These are phyloP conservation scores for Trypoxylon attenuatum DNA, from an alignment of 2,888 invertebrate genomes.

Conservation along the genomic window DNA sequence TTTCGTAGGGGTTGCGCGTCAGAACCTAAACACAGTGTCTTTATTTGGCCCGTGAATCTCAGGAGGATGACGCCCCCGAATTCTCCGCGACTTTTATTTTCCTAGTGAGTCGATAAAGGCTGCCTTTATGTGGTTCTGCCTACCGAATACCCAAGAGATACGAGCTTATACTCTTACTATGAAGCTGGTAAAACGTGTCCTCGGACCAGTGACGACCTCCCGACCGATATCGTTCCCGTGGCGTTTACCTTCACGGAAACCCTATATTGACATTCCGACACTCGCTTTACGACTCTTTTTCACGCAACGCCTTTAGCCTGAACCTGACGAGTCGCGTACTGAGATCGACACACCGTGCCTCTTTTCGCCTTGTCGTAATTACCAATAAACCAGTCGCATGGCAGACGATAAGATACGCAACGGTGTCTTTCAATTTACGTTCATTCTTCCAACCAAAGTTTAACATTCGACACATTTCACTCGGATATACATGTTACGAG, in stretches of 20 bases:
- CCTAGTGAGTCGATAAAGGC: slow-evolving; percentile 24
- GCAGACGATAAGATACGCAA: no score
- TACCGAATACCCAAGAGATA: not conserved
- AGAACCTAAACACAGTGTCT: slow-evolving; percentile 16
- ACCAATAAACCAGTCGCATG: no score
- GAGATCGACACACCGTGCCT: no score
- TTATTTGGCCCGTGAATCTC: slow-evolving; percentile 14
- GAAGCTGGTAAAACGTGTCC: no score
- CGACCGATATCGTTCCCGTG: slow-evolving; percentile 4
- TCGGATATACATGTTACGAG: no score
- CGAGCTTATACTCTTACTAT: not conserved
- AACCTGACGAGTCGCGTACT: no score
- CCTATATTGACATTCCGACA: not conserved
- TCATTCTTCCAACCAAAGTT: no score
- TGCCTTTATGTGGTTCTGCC: slow-evolving; percentile 11
- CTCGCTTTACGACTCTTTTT: not conserved
- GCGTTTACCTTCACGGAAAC: not conserved
- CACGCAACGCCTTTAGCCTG: not conserved
- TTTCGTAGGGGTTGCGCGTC: slow-evolving; percentile 7
- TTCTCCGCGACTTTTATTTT: slow-evolving; percentile 19
- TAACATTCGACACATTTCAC: no score
- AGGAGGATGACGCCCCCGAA: slow-evolving; percentile 2
- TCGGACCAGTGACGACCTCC: slow-evolving; percentile 9
- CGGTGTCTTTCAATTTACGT: no score
- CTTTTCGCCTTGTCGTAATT: no score